Evolutionary conservation across 2,888 invertebrate genomes (phyloP).

Genomic region (Ochlodes sylvanus): DNA sequence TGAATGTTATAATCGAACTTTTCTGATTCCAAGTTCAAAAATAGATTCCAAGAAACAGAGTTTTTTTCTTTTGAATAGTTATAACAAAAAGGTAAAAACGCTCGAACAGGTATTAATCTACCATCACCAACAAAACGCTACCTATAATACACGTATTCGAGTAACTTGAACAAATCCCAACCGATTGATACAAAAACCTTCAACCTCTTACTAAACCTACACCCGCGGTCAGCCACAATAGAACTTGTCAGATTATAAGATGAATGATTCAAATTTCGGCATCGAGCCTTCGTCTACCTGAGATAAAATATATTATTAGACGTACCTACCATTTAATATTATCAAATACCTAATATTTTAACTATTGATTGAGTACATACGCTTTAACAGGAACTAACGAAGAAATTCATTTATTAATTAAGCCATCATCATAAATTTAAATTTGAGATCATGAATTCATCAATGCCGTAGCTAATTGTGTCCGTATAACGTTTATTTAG

Average conservation of each 20-base stretch:
- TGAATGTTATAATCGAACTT: too few species aligned
- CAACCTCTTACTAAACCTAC: conserved; percentile 55
- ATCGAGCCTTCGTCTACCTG: conserved; percentile 68
- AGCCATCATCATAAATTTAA: conserved; percentile 61
- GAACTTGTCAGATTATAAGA: conserved; percentile 82
- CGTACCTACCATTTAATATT: conserved; percentile 30
- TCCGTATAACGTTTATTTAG: conserved; percentile 74
- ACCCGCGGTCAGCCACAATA: conserved; percentile 68
- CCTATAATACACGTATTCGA: conserved; percentile 20
- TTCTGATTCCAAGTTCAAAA: too few species aligned
- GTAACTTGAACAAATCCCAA: conserved; percentile 46
- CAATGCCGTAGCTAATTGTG: conserved; percentile 78
- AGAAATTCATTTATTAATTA: conserved; percentile 58
- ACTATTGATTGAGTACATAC: conserved; percentile 16
- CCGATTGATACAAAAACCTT: conserved; percentile 46
- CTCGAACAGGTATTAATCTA: conserved; percentile 20
- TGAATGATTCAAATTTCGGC: conserved; percentile 78
- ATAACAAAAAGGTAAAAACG: conserved; percentile 12
- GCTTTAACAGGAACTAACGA: not conserved
- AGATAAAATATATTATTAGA: conserved; percentile 57
- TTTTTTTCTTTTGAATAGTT: not conserved
- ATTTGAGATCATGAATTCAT: conserved; percentile 71
- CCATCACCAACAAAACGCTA: conserved; percentile 21
- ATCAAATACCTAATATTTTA: conserved; percentile 32
- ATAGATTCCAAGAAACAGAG: not conserved